phyloP scores from a whole-genome alignment of 2,113 vertebrate species.

The Gobio gobio region DNA sequence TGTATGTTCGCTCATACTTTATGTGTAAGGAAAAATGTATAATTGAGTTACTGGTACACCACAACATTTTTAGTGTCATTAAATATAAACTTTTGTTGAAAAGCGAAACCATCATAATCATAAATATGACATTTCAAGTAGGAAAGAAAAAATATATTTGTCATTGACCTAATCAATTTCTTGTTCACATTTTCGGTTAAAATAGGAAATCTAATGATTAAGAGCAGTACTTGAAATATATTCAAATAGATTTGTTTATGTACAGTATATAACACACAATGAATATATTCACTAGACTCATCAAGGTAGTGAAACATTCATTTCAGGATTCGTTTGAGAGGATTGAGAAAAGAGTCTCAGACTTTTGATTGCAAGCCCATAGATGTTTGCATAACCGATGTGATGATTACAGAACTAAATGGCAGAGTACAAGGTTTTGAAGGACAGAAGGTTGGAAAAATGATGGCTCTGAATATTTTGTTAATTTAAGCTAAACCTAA shows the following conservation, averaged over 20 bases:
- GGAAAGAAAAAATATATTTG: background rate
- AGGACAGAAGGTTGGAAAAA: background rate
- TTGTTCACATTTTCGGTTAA: background rate
- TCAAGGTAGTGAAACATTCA: background rate
- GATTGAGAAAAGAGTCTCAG: background rate
- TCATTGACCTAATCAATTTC: background rate
- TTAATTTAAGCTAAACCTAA: conserved; percentile 4
- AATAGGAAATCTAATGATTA: background rate
- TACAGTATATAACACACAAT: background rate
- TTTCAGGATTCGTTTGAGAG: background rate
- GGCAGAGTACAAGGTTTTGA: conserved; percentile 25
- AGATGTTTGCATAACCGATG: conserved; percentile 3
- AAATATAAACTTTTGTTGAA: background rate
- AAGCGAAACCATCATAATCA: background rate
- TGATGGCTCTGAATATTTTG: background rate
- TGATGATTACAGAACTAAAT: background rate
- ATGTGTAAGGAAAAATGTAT: background rate
- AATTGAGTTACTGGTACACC: background rate
- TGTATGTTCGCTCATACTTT: too few relatives aligned
- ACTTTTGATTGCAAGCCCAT: background rate
- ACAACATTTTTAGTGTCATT: background rate
- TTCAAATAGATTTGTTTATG: background rate
- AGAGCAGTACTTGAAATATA: background rate
- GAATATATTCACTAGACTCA: background rate
- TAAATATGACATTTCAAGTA: background rate